A percentile compares a stretch with the other conserved stretches of the same genome.
Conservation (phyloP, 2,888 invertebrate genomes). For the Drosophila recens region DNA sequence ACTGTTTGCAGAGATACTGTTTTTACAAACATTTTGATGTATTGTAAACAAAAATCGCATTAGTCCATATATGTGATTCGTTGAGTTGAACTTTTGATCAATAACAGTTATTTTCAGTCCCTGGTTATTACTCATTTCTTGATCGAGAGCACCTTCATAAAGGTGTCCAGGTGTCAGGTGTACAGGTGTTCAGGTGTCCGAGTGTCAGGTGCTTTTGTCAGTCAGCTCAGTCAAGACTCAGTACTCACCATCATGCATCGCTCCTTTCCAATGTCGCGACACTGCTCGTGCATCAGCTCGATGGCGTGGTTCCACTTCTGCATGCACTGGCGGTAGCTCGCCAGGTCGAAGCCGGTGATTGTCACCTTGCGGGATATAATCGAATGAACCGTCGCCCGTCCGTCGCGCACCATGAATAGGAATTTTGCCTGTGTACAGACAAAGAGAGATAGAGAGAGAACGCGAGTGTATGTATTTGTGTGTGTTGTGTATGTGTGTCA, state of each 20-base stretch:
- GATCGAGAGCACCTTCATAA: neutral
- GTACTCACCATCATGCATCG: slow-evolving; percentile 90
- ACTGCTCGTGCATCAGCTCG: slow-evolving; percentile 97
- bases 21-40: too few species aligned
- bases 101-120: too few species aligned
- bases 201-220: neutral
- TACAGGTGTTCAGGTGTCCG: neutral
- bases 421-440: slow-evolving; percentile 90
- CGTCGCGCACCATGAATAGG: slow-evolving; percentile 99
- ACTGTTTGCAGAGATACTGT: too few species aligned
- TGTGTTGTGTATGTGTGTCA: neutral
- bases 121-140: too few species aligned
- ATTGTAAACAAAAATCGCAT: too few species aligned
- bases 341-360: slow-evolving; percentile 94
- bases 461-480: neutral
- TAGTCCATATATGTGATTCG: too few species aligned
- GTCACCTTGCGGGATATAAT: slow-evolving; percentile 97
- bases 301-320: slow-evolving; percentile 98
- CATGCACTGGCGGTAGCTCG: slow-evolving; percentile 96
- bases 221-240: too few species aligned
- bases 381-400: slow-evolving; percentile 99
- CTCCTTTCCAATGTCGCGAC: slow-evolving; percentile 91
- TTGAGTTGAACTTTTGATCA: too few species aligned
- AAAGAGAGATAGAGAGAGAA: neutral
- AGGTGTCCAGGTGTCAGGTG: neutral